Evolutionary conservation across 1,140 invertebrate species (phyloP).

Genomic region (Pollicipes pollicipes): DNA sequence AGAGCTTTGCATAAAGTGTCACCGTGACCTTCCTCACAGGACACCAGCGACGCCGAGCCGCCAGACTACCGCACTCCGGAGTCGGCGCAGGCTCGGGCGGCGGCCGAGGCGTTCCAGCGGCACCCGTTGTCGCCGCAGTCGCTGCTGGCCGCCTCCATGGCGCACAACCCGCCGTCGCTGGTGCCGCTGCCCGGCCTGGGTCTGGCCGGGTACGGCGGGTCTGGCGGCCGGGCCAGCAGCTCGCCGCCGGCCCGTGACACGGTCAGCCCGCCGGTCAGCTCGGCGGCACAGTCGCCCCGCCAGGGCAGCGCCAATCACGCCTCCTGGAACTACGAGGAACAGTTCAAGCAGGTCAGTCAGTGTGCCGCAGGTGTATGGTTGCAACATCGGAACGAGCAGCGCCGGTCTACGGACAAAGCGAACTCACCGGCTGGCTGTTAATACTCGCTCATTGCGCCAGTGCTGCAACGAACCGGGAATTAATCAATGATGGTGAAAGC

Average conservation of each 20-base stretch:
- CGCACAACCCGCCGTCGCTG: not conserved
- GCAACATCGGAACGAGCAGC: no score
- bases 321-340: constrained; percentile 3
- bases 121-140: not conserved
- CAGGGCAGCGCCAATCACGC: not conserved
- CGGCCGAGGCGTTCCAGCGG: not conserved
- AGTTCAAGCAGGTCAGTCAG: not conserved
- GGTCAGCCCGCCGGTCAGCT: not conserved
- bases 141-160: constrained; percentile 1
- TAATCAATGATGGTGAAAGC: not conserved
- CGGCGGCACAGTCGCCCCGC: not conserved
- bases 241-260: not conserved
- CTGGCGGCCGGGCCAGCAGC: not conserved
- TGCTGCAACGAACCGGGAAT: no score
- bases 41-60: not conserved
- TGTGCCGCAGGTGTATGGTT: no score
- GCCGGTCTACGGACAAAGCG: no score
- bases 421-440: no score
- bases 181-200: not conserved
- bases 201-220: not conserved
- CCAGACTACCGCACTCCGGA: not conserved
- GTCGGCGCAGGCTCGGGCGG: not conserved
- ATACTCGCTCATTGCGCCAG: no score
- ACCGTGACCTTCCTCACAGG: no score
- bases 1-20: no score